phyloP scores from a whole-genome alignment of 2,797 vertebrate species.

The Spheniscus humboldti region DNA sequence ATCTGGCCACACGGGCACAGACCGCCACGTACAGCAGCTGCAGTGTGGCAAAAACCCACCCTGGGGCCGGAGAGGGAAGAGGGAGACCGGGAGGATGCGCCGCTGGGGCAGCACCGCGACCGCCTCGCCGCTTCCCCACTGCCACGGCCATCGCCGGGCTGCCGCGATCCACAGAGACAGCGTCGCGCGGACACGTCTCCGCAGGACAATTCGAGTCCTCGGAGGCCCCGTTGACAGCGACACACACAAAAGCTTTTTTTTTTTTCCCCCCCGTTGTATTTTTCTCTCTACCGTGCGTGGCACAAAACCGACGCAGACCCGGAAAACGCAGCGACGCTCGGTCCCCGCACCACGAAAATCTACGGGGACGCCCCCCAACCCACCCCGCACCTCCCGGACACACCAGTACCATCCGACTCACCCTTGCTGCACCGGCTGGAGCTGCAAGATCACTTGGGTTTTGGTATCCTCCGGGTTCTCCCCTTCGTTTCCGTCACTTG shows the following conservation, averaged over 20 bases:
- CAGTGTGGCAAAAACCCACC: background rate
- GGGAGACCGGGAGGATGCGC: accelerated
- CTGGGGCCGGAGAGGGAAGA: background rate
- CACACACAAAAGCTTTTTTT: background rate
- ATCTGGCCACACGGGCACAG: background rate
- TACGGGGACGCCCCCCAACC: background rate
- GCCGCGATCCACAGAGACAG: accelerated
- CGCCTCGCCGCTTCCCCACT: accelerated
- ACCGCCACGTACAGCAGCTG: background rate
- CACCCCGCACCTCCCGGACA: background rate
- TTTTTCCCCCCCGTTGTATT: background rate
- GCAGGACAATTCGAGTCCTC: background rate
- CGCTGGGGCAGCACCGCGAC: background rate
- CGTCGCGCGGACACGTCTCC: accelerated
- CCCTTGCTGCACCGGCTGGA: slow-evolving; percentile 89
- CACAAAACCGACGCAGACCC: background rate
- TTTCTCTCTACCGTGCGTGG: accelerated
- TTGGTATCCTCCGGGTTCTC: slow-evolving; percentile 86
- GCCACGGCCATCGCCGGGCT: background rate
- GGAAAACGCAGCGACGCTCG: accelerated
- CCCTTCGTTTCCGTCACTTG: slow-evolving; percentile 81
- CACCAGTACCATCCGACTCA: slow-evolving; percentile 64
- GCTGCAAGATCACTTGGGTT: slow-evolving; percentile 87
- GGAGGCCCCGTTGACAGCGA: accelerated
- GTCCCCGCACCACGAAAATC: background rate